Conservation (phyloP, 2,797 vertebrate genomes). For the Uromys caudimaculatus region DNA sequence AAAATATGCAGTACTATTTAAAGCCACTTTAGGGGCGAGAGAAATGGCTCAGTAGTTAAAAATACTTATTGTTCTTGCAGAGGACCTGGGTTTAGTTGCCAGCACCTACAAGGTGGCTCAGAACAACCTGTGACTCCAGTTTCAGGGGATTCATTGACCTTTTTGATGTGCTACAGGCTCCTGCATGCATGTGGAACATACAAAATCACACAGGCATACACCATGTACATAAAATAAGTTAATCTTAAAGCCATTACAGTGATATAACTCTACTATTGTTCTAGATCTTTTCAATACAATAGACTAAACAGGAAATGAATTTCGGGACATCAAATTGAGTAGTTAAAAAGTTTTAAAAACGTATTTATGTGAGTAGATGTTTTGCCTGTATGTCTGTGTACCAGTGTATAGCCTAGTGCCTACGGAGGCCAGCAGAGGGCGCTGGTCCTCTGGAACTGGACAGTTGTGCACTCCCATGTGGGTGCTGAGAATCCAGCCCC, state of each 20-base stretch:
- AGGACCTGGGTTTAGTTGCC: background rate
- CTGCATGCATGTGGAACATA: background rate
- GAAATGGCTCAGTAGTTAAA: background rate
- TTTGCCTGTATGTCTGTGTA: background rate
- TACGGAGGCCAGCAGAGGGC: background rate
- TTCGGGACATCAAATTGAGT: constrained; percentile 27
- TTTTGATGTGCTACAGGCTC: background rate
- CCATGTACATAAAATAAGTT: background rate
- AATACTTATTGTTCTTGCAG: background rate
- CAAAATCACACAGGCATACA: background rate
- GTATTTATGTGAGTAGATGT: background rate
- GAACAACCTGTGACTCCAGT: background rate
- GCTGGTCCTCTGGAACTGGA: background rate
- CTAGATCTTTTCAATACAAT: background rate
- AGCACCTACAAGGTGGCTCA: background rate
- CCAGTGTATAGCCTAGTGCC: background rate
- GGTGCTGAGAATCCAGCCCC: background rate
- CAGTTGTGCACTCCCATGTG: background rate
- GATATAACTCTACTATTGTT: constrained; percentile 3
- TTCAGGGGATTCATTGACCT: background rate
- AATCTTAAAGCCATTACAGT: background rate
- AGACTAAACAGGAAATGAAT: background rate
- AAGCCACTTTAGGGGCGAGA: background rate
- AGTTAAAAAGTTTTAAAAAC: background rate
- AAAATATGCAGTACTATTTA: background rate